Conservation (phyloP, 2,888 invertebrate species). For the Eugnorisma glareosa region DNA sequence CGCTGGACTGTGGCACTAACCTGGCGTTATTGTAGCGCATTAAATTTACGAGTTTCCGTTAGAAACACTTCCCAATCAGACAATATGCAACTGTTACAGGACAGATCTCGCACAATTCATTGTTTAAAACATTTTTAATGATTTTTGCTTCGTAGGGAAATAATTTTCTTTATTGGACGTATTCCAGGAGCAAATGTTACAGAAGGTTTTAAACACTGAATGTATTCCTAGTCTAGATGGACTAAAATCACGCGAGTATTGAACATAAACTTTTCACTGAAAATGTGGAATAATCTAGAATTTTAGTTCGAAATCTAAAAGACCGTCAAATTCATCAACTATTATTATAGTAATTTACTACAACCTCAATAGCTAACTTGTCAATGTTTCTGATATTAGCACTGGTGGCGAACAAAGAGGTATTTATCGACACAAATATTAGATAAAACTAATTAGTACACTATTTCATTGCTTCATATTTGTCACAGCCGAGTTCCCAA, state of each 20-base stretch:
- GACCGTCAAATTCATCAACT: conserved; percentile 31
- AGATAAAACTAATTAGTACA: conserved; percentile 13
- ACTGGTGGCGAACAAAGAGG: conserved; percentile 9
- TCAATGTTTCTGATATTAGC: conserved; percentile 19
- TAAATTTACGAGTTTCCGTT: conserved; percentile 3
- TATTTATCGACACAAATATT: conserved; percentile 34
- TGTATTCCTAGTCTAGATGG: conserved; percentile 13
- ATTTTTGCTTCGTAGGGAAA: conserved; percentile 9
- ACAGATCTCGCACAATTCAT: conserved; percentile 7
- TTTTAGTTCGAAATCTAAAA: conserved; percentile 28
- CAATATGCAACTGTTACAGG: conserved; percentile 7
- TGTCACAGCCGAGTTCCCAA: conserved; percentile 64
- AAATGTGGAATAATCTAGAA: conserved; percentile 21
- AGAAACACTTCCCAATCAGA: conserved; percentile 8
- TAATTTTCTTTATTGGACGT: conserved; percentile 41
- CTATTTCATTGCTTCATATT: conserved; percentile 53
- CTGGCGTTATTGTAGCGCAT: not conserved
- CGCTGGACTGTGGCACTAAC: not conserved
- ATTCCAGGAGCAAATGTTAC: conserved; percentile 24
- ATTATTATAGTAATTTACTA: conserved; percentile 16
- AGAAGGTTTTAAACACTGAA: conserved; percentile 29
- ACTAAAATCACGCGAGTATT: conserved; percentile 2
- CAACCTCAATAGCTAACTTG: conserved; percentile 11
- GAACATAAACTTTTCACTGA: conserved; percentile 10
- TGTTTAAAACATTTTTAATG: conserved; percentile 13